Conservation (phyloP, 2,797 vertebrate genomes). For the Saxicola maurus region DNA sequence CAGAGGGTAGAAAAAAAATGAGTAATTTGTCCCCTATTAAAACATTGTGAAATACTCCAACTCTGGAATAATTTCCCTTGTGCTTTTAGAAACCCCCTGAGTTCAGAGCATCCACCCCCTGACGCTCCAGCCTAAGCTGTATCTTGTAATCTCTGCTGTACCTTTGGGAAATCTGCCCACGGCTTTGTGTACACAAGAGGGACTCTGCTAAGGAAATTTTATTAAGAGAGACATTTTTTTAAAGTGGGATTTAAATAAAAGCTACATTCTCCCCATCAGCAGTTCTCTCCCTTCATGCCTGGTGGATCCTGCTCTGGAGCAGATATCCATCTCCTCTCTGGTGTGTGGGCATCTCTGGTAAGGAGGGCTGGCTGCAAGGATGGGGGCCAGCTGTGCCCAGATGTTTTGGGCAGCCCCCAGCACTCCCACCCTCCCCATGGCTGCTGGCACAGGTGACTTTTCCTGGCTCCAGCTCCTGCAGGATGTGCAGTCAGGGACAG, state of each 20-base stretch:
- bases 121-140: slow-evolving; percentile 30
- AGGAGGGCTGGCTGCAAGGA: not conserved
- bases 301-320: not conserved
- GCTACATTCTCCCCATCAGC: not conserved
- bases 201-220: slow-evolving; percentile 32
- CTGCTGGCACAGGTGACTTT: not conserved
- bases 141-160: slow-evolving; percentile 37
- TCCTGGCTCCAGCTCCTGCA: not conserved
- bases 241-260: slow-evolving; percentile 12
- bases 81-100: slow-evolving; percentile 46
- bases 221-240: slow-evolving; percentile 41
- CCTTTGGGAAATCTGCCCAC: slow-evolving; percentile 55
- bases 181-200: slow-evolving; percentile 59
- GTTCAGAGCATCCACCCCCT: slow-evolving; percentile 55
- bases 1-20: not conserved
- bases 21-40: slow-evolving; percentile 46
- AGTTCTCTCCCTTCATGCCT: not conserved
- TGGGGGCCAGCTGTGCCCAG: not conserved
- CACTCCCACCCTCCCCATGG: accelerated
- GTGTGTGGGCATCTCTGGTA: not conserved
- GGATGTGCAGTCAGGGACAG: not conserved
- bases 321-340: not conserved
- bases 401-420: not conserved
- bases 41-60: not conserved
- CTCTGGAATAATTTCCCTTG: slow-evolving; percentile 40